A percentile compares a stretch with the other conserved stretches of the same genome.
Evolutionary conservation across 2,113 vertebrate genomes (phyloP).

Genomic region (Myiozetetes cayanensis): DNA sequence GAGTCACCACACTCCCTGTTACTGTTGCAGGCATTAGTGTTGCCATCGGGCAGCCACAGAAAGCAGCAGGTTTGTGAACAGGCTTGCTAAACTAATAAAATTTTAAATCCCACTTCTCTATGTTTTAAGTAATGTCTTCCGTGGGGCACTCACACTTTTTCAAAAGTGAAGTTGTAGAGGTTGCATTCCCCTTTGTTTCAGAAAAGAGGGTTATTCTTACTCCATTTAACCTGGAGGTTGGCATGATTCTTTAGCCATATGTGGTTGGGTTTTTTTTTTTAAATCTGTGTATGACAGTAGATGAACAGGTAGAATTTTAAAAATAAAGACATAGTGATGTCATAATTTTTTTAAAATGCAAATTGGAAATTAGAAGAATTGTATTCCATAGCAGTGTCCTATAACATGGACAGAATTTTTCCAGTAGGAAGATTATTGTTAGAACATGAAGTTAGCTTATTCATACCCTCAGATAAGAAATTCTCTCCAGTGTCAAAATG

Average conservation of each 20-base stretch:
- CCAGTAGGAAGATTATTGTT: background rate
- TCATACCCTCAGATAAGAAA: background rate
- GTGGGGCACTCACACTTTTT: background rate
- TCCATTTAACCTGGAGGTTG: background rate
- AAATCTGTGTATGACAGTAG: background rate
- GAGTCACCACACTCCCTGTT: constrained; percentile 86
- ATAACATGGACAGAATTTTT: background rate
- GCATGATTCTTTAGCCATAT: background rate
- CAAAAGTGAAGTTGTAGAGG: background rate
- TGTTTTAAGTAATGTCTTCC: background rate
- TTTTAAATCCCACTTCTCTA: background rate
- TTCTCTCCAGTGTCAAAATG: background rate
- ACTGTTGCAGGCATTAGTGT: constrained; percentile 87
- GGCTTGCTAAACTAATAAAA: background rate
- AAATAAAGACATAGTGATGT: background rate
- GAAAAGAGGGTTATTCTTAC: background rate
- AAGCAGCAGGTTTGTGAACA: constrained; percentile 74
- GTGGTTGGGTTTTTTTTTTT: background rate
- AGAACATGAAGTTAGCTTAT: background rate
- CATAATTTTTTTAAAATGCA: background rate
- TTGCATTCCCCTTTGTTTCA: background rate
- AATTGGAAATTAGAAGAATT: background rate
- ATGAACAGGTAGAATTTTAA: background rate
- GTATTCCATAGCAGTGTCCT: background rate
- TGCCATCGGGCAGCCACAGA: constrained; percentile 84